Percentiles rank a stretch among this genome's conserved stretches.
These are phyloP conservation scores for Passer montanus DNA, from an alignment of 2,113 vertebrate species.

Conservation along the genomic window DNA sequence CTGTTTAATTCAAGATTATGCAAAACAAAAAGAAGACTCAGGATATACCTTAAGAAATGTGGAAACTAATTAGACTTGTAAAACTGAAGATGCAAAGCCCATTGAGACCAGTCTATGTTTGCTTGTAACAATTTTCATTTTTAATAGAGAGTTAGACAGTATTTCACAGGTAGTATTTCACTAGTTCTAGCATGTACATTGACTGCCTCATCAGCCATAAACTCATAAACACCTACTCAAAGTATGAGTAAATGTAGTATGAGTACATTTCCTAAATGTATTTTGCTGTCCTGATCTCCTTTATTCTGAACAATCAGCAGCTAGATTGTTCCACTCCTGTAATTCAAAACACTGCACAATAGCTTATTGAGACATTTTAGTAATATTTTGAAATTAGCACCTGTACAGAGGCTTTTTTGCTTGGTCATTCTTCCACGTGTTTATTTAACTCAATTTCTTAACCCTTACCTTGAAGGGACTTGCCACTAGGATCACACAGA, in stretches of 20 bases:
- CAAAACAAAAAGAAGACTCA: not conserved
- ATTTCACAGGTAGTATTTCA: not conserved
- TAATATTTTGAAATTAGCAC: not conserved
- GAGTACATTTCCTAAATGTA: not conserved
- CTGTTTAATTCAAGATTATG: not conserved
- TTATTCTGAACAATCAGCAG: not conserved
- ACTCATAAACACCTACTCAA: not conserved
- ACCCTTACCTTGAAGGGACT: not conserved
- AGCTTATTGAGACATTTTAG: not conserved
- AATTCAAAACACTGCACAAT: not conserved
- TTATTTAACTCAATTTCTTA: not conserved
- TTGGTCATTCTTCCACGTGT: not conserved
- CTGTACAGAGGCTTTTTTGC: not conserved
- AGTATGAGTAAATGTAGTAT: not conserved
- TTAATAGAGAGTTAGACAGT: not conserved
- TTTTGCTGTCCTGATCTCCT: not conserved
- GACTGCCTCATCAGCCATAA: not conserved
- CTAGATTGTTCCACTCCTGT: not conserved
- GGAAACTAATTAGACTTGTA: not conserved
- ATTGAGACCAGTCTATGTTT: not conserved
- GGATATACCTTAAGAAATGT: not conserved
- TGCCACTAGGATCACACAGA: not conserved
- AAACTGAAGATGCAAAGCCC: not conserved
- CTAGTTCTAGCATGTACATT: not conserved
- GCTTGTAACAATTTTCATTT: not conserved